Base-by-base conservation (phyloP, 2,888 invertebrate genomes). In the Heliothis peltigera region DNA sequence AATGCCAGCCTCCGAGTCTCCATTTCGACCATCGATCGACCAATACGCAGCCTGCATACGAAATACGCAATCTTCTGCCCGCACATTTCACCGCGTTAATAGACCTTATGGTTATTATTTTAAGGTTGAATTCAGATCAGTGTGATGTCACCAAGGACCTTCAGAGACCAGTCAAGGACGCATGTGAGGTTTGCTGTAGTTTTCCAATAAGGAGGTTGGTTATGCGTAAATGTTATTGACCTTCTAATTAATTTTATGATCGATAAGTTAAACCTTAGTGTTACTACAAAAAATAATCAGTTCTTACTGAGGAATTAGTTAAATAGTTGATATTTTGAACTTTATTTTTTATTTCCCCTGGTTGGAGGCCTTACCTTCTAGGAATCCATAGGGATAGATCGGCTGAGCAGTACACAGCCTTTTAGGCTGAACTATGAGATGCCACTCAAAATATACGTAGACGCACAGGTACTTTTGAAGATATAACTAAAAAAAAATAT, bases 11-110 rank as follows among this genome's bases (percentile, higher is more conserved):
- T 81, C 78, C 75, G 74, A 80, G 85, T 82, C 84, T 86, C 84
- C 84, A 85, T 86, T 77, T 81, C 84, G 77, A 80, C 55, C 86
- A 92, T 92, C 92, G 92, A 92, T 92, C 87, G 82, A 62, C 65
- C 73, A 64, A 70, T 81, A 91, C 91, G 91, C 78, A 35, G 22
- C 47, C 58, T 71, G 92, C 86, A 92, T 92, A 87, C 84, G 44
- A 84, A 92, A 90, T 89, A 64, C 54, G 47, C 54, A 55, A 48
- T 61, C 49, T 58, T 71, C 54, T 47, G 62, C 46, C 52, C 47
- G 47, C 47, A 39, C 46, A 5, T 10, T 0, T 1, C 52, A 47
- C 28, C n/a, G n/a, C n/a, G n/a, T 32, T n/a, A 44, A 25, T 43
- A 10, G 32, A 62, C 52, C 52, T 35, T 74, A 52, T n/a, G 0